phyloP scores from a whole-genome alignment of 2,797 vertebrate genomes.

The Melanotaenia boesemani region DNA sequence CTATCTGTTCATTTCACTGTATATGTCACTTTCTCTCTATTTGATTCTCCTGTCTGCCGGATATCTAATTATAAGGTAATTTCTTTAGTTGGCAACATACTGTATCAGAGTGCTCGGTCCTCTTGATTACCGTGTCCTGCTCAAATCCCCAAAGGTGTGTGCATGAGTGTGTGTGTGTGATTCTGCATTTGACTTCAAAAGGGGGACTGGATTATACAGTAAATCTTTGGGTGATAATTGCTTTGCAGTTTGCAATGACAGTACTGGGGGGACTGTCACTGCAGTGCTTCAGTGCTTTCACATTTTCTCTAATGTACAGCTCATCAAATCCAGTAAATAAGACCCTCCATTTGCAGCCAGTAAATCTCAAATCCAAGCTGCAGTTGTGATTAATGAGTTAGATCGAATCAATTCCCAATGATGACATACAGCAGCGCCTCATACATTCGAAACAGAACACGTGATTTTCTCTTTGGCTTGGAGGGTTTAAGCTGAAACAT shows the following conservation, averaged over 20 bases:
- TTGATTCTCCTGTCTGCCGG: conserved; percentile 38
- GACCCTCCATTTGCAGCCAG: conserved; percentile 26
- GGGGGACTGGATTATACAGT: conserved; percentile 58
- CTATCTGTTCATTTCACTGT: conserved; percentile 37
- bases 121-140: conserved; percentile 65
- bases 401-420: conserved; percentile 41
- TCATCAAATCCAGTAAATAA: conserved; percentile 45
- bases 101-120: conserved; percentile 58
- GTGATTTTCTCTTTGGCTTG: conserved; percentile 2
- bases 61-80: conserved; percentile 73
- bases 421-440: conserved; percentile 9
- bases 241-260: conserved; percentile 68
- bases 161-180: conserved; percentile 26
- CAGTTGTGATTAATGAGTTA: conserved; percentile 31
- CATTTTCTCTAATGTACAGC: conserved; percentile 43
- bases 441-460: conserved; percentile 27
- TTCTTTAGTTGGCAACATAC: conserved; percentile 62
- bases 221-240: conserved; percentile 76
- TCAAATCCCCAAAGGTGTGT: conserved; percentile 65
- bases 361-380: conserved; percentile 26
- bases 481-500: not conserved
- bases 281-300: conserved; percentile 50
- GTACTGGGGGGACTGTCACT: conserved; percentile 53
- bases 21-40: conserved; percentile 18
- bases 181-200: conserved; percentile 59